Percentiles rank a stretch among this genome's conserved stretches.
Conservation (phyloP, 2,888 invertebrate genomes). For the Diadegma fenestrale region DNA sequence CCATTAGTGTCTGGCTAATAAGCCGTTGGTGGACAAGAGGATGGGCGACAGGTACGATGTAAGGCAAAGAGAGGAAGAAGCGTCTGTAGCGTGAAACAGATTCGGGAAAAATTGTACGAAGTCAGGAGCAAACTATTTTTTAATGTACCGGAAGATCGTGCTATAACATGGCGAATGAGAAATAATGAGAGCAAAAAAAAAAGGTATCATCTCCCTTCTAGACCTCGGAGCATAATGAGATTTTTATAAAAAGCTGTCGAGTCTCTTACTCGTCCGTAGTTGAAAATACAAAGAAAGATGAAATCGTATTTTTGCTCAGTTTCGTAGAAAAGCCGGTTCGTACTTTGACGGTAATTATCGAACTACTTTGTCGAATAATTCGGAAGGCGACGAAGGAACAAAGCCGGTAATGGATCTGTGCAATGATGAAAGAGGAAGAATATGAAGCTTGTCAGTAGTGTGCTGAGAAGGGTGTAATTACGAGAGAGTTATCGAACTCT, state of each 20-base stretch:
- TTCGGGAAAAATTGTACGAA: neutral
- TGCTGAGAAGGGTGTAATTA: slow-evolving; percentile 34
- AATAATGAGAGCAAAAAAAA: slow-evolving; percentile 21
- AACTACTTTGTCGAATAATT: slow-evolving; percentile 13
- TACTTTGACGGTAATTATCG: slow-evolving; percentile 33
- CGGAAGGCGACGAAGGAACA: neutral
- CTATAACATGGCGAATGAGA: slow-evolving; percentile 1
- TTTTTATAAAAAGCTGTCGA: slow-evolving; percentile 2
- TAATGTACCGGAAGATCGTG: neutral
- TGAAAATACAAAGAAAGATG: slow-evolving; percentile 7
- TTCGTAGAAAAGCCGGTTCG: slow-evolving; percentile 30
- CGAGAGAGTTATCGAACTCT: slow-evolving; percentile 51
- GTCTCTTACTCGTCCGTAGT: neutral
- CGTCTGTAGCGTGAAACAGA: neutral
- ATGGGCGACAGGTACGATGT: slow-evolving; percentile 15
- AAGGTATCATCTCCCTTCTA: neutral
- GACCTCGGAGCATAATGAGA: slow-evolving; percentile 14
- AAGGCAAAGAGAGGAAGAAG: slow-evolving; percentile 22
- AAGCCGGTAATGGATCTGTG: slow-evolving; percentile 4
- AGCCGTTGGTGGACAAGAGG: slow-evolving; percentile 50
- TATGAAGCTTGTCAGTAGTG: neutral
- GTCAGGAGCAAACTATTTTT: slow-evolving; percentile 1
- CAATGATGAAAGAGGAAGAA: neutral
- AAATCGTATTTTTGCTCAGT: neutral
- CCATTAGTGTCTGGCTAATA: slow-evolving; percentile 75